phyloP scores from a whole-genome alignment of 2,888 invertebrate genomes.

The Phoenoteleia sp. region DNA sequence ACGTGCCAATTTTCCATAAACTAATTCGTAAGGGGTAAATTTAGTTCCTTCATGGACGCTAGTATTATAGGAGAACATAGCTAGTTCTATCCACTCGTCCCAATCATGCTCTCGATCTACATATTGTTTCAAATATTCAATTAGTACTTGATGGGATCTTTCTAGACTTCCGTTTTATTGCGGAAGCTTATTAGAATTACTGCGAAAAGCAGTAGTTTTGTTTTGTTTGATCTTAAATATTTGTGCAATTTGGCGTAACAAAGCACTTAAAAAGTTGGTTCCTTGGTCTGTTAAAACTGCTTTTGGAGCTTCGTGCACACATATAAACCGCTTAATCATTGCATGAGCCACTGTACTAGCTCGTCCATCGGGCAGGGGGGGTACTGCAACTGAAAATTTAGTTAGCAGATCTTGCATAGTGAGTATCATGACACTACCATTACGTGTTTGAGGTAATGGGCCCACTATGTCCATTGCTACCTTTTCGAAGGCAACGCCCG shows the following conservation, averaged over 20 bases:
- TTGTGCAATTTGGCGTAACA: background rate
- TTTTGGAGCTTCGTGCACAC: background rate
- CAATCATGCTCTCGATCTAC: background rate
- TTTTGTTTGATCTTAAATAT: background rate
- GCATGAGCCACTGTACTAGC: background rate
- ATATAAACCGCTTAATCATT: background rate
- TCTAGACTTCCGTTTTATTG: background rate
- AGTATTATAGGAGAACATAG: background rate
- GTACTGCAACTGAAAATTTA: background rate
- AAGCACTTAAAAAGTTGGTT: background rate
- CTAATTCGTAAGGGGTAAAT: background rate
- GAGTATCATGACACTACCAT: background rate
- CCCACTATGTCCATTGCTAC: background rate
- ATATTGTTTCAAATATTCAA: background rate
- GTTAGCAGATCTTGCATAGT: background rate
- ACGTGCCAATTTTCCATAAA: background rate
- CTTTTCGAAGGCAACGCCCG: background rate
- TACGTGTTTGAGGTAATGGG: background rate
- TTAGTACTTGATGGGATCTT: background rate
- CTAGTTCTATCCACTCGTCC: background rate
- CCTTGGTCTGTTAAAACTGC: background rate
- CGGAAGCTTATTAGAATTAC: too few relatives aligned
- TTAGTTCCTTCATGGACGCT: background rate
- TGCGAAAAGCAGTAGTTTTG: background rate
- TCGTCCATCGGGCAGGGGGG: background rate